Evolutionary conservation across 2,113 vertebrate species (phyloP), one percentile per base, ranked within the genome.

Genomic region (Himantopus leucocephalus): DNA sequence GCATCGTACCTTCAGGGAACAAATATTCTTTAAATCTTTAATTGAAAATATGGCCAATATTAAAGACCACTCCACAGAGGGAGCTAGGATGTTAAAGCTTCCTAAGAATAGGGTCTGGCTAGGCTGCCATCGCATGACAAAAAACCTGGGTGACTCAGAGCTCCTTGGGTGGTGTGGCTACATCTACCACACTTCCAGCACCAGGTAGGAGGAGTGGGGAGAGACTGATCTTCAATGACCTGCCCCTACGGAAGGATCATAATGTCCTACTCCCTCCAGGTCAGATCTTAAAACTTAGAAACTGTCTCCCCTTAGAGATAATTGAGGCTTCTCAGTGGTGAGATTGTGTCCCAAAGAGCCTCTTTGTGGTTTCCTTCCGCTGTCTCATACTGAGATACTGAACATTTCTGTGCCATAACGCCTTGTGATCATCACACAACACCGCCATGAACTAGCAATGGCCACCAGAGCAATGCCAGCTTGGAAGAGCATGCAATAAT

Each of bases 401-500:
- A 43, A 6, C 9, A 26, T 7, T 85, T 85, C 41, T 39, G 21
- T 71, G 34, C 14, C 26, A 21, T 48, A 39, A 30, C 8, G 8
- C 35, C 24, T 66, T 60, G 24, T 52, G 34, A 39, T 58, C 11
- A 58, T 85, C 41, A 29, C n/a, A 45, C 19, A 41, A 1, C n/a
- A 9, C 10, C 2, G 1, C 17, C 17, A 27, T 59, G 24, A 50
- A 68, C 41, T 5, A 89, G 7, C 22, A 60, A 29, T 9, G 43
- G 22, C 13, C 48, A 23, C 32, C 29, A 73, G 22, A 63, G 18
- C 7, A 60, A 24, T 14, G 23, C 4, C 6, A 43, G 2, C 15
- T n/a, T 0, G 0, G 18, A 23, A 62, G 19, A 27, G 3, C 5
- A 67, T 24, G 14, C 5, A 43, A 27, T 26, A 32, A 53, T 15